These are phyloP conservation scores for Zaprionus inermis DNA, from an alignment of 1,140 invertebrate genomes.

Conservation along the genomic window DNA sequence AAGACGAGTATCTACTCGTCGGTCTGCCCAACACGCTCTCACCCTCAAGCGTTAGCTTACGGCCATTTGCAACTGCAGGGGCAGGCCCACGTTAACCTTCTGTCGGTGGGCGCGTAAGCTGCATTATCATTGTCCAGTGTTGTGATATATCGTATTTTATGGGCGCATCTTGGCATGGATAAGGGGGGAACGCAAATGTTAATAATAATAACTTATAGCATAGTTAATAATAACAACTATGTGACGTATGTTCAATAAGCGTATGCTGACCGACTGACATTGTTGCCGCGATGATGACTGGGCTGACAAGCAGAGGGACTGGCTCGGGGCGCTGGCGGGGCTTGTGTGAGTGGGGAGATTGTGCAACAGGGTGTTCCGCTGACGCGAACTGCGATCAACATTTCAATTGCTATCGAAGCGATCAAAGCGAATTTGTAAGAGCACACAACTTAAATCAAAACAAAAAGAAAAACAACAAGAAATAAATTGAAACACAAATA, in stretches of 20 bases:
- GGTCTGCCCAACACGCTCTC: neutral
- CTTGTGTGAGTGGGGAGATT: slow-evolving; percentile 7
- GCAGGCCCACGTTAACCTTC: slow-evolving; percentile 44
- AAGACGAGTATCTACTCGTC: neutral
- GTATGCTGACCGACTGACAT: slow-evolving; percentile 63
- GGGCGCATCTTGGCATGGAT: slow-evolving; percentile 26
- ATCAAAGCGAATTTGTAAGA: slow-evolving; percentile 50
- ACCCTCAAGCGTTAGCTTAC: neutral
- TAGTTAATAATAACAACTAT: slow-evolving; percentile 32
- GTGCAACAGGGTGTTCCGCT: slow-evolving; percentile 24
- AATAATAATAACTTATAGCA: slow-evolving; percentile 33
- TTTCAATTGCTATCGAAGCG: slow-evolving; percentile 65
- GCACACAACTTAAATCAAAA: slow-evolving; percentile 19
- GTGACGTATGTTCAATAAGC: slow-evolving; percentile 27
- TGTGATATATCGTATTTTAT: slow-evolving; percentile 40
- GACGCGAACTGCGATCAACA: slow-evolving; percentile 46
- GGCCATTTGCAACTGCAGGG: slow-evolving; percentile 28
- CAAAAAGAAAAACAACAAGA: slow-evolving; percentile 9
- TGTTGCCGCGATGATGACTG: slow-evolving; percentile 56
- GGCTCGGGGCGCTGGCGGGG: neutral
- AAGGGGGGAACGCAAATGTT: slow-evolving; percentile 24
- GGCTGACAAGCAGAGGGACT: slow-evolving; percentile 19
- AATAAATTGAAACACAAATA: slow-evolving; percentile 11
- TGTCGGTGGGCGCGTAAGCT: slow-evolving; percentile 38
- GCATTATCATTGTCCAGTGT: slow-evolving; percentile 45